Percentiles rank a stretch among this genome's conserved stretches.
Evolutionary conservation across 2,888 invertebrate genomes (phyloP).

Genomic region (Junonia oenone): DNA sequence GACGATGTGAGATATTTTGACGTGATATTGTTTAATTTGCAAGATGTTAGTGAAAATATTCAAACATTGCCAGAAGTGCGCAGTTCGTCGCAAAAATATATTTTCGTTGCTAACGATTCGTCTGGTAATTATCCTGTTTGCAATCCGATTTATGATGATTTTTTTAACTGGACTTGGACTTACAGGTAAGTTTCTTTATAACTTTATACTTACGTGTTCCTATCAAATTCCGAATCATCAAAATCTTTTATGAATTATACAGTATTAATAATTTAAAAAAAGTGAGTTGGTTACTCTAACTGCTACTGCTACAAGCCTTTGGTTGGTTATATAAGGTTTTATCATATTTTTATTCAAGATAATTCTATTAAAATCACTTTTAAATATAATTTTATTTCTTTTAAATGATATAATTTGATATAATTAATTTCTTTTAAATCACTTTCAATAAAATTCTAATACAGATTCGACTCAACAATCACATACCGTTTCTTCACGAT

Average conservation of each 20-base stretch:
- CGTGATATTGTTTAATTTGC: constrained; percentile 53
- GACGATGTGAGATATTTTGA: constrained; percentile 54
- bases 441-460: too few species aligned
- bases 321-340: too few species aligned
- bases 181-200: constrained; percentile 48
- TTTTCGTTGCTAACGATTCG: constrained; percentile 60
- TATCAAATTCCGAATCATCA: not conserved
- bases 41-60: constrained; percentile 39
- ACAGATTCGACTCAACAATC: constrained; percentile 50
- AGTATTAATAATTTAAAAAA: too few species aligned
- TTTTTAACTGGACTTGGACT: constrained; percentile 71
- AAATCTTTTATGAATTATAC: not conserved
- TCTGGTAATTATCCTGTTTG: constrained; percentile 59
- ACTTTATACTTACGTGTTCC: too few species aligned
- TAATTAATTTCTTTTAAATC: too few species aligned
- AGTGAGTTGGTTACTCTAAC: too few species aligned
- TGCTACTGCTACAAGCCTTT: too few species aligned
- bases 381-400: too few species aligned
- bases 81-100: constrained; percentile 51
- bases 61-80: constrained; percentile 40
- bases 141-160: constrained; percentile 46
- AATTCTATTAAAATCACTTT: too few species aligned
- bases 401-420: too few species aligned
- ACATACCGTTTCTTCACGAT: constrained; percentile 46
- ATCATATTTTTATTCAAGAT: too few species aligned